Evolutionary conservation across 2,113 vertebrate genomes (phyloP).

Genomic region (Neopipo cinnamomea): DNA sequence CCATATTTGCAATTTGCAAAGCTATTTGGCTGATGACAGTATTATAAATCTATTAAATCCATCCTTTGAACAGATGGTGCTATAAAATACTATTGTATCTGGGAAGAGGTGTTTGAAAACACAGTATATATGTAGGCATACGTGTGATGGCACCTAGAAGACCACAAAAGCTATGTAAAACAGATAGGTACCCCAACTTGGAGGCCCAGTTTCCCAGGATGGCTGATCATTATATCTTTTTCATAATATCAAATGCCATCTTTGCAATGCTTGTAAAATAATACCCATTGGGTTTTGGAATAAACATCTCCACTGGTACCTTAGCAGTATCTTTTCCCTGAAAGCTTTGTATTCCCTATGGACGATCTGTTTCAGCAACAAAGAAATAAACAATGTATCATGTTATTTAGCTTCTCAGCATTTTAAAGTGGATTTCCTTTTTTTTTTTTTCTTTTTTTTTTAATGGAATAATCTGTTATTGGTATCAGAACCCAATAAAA

Average conservation of each 20-base stretch:
- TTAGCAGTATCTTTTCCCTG: not conserved
- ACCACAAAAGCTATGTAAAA: slow-evolving; percentile 54
- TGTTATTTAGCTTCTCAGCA: not conserved
- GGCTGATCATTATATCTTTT: not conserved
- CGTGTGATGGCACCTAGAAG: slow-evolving; percentile 57
- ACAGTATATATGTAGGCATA: slow-evolving; percentile 41
- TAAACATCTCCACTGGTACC: slow-evolving; percentile 1
- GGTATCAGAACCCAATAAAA: not conserved
- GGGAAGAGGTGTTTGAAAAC: slow-evolving; percentile 55
- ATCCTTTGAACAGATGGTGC: slow-evolving; percentile 70
- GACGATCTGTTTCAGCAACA: slow-evolving; percentile 10
- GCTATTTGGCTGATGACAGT: slow-evolving; percentile 61
- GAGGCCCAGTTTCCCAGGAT: not conserved
- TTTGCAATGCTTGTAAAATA: slow-evolving; percentile 27
- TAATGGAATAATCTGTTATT: not conserved
- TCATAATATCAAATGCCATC: slow-evolving; percentile 15
- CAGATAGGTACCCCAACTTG: not conserved
- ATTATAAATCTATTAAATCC: slow-evolving; percentile 71
- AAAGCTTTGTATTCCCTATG: slow-evolving; percentile 18
- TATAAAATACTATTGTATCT: slow-evolving; percentile 43
- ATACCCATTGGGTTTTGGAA: not conserved
- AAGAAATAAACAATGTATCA: slow-evolving; percentile 29
- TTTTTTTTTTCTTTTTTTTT: not conserved
- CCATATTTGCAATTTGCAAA: slow-evolving; percentile 60
- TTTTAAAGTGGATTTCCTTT: not conserved